A percentile compares a stretch with the other conserved stretches of the same genome.
Conservation (phyloP, 2,113 vertebrate species). For the Labrus mixtus region DNA sequence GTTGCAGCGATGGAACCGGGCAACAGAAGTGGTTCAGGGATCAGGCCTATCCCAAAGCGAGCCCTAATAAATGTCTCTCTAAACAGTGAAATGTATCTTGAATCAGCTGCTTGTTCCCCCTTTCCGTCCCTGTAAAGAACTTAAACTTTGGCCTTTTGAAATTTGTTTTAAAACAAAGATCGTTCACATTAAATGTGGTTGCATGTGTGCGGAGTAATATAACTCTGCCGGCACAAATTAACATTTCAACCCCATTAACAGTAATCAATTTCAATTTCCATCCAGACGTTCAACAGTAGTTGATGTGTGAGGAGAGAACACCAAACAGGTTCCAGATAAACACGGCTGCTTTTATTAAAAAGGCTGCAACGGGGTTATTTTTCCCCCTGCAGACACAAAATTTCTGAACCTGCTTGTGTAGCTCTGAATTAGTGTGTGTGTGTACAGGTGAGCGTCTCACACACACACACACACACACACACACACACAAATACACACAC, state of each 20-base stretch:
- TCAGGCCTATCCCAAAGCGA: no score
- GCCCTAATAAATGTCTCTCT: no score
- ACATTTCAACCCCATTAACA: conserved; percentile 25
- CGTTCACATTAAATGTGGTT: not conserved
- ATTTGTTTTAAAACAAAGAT: not conserved
- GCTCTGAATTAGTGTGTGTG: not conserved
- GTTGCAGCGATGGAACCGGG: no score
- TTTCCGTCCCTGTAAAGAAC: not conserved
- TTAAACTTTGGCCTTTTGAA: not conserved
- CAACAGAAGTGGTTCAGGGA: no score
- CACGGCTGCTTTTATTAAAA: conserved; percentile 21
- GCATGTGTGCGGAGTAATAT: not conserved
- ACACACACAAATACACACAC: not conserved
- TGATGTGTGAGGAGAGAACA: not conserved
- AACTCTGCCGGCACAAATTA: not conserved
- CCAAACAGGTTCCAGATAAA: not conserved
- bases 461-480: not conserved
- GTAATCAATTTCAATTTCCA: conserved; percentile 36
- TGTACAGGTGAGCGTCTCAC: conserved; percentile 15
- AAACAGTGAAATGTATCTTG: no score
- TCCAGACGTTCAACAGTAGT: not conserved
- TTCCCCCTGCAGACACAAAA: not conserved
- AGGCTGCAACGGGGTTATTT: conserved; percentile 12
- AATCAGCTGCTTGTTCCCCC: not conserved
- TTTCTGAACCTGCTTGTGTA: not conserved